Evolutionary conservation across 2,113 vertebrate genomes (phyloP).

Genomic region (Benitochromis conjunctus): DNA sequence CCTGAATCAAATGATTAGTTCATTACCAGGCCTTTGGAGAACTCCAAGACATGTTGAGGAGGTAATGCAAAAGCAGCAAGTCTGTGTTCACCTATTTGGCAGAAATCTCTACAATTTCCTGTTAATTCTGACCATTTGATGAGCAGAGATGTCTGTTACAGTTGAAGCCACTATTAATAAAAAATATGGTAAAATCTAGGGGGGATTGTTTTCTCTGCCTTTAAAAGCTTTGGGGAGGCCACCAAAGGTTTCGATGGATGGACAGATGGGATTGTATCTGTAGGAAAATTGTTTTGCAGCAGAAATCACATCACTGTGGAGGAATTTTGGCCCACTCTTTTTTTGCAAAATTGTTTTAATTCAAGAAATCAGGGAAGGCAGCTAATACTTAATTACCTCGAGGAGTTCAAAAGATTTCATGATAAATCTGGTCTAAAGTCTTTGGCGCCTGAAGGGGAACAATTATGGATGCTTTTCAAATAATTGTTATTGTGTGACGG

Average conservation of each 20-base stretch:
- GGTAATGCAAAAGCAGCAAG: too few relatives aligned
- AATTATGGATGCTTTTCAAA: neutral
- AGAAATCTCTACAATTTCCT: neutral
- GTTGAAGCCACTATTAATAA: neutral
- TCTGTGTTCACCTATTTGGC: neutral
- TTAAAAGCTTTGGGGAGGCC: neutral
- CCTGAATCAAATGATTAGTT: neutral
- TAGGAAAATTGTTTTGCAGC: neutral
- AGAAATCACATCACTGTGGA: neutral
- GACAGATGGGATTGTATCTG: neutral
- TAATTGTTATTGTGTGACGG: neutral
- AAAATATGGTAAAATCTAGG: neutral
- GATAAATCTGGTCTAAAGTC: rapidly evolving
- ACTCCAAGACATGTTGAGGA: neutral
- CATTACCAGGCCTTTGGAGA: neutral
- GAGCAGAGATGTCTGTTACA: neutral
- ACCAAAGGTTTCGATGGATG: neutral
- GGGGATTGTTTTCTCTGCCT: neutral
- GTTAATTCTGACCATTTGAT: neutral
- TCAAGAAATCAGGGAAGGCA: neutral
- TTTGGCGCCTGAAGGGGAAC: neutral
- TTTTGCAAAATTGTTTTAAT: neutral
- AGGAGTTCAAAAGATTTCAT: neutral
- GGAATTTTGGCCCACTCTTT: neutral
- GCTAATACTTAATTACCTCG: neutral